Conservation (phyloP, 2,888 invertebrate species). For the Mongoloraphidia duomilia region DNA sequence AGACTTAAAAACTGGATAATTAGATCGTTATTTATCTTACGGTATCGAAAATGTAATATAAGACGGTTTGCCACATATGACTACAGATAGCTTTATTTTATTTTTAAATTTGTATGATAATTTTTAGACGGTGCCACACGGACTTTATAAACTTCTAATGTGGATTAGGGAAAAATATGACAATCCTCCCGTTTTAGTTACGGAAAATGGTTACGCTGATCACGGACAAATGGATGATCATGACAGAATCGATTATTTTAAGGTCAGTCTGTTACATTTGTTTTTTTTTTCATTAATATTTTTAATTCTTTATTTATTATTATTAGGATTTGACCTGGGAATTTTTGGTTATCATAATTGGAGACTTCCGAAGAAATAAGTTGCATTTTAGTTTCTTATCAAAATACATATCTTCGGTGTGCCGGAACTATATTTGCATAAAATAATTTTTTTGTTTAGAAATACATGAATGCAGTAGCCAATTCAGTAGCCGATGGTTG, state of each 20-base stretch:
- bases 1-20: too few relatives aligned
- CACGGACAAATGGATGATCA: conserved; percentile 33
- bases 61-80: too few relatives aligned
- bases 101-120: too few relatives aligned
- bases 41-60: too few relatives aligned
- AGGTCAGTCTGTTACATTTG: conserved; percentile 21
- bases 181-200: conserved; percentile 40
- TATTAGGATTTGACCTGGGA: too few relatives aligned
- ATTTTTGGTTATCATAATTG: neutral
- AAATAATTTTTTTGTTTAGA: conserved; percentile 14
- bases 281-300: too few relatives aligned
- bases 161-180: conserved; percentile 44
- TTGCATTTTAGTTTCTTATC: neutral
- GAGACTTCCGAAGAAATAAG: neutral
- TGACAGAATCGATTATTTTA: conserved; percentile 36
- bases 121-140: conserved; percentile 38
- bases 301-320: too few relatives aligned
- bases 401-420: too few relatives aligned
- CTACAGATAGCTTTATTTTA: too few relatives aligned
- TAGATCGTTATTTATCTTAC: too few relatives aligned
- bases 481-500: conserved; percentile 41
- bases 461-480: conserved; percentile 32
- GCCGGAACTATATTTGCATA: neutral
- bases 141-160: conserved; percentile 40
- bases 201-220: conserved; percentile 45